Percentiles rank a stretch among this genome's conserved stretches.
phyloP scores from a whole-genome alignment of 1,140 invertebrate genomes.

The Pomacea maculata region DNA sequence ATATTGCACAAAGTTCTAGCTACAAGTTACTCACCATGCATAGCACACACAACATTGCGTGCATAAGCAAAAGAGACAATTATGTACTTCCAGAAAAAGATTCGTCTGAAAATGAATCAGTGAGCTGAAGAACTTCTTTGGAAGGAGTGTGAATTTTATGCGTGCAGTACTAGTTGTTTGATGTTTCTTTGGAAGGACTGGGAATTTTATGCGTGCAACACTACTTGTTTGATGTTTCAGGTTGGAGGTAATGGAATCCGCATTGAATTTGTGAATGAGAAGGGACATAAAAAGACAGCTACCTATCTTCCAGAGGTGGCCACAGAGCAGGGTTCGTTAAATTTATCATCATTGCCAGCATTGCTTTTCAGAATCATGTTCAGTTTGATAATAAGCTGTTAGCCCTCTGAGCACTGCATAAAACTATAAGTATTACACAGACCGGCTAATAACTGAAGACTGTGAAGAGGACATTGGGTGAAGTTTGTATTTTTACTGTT shows the following conservation, averaged over 20 bases:
- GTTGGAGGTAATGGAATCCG: slow-evolving; percentile 96
- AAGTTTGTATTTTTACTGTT: too few relatives aligned
- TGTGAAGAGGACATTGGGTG: too few relatives aligned
- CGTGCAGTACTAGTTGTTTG: not conserved
- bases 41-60: too few relatives aligned
- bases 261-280: slow-evolving; percentile 96
- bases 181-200: not conserved
- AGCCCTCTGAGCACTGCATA: not conserved
- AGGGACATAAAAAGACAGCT: slow-evolving; percentile 92
- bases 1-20: too few relatives aligned
- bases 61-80: too few relatives aligned
- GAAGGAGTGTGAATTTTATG: too few relatives aligned
- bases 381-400: not conserved
- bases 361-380: not conserved
- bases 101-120: too few relatives aligned
- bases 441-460: too few relatives aligned
- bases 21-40: too few relatives aligned
- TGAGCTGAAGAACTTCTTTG: too few relatives aligned
- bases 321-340: slow-evolving; percentile 87
- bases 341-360: not conserved
- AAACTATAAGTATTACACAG: too few relatives aligned
- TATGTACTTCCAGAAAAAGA: too few relatives aligned
- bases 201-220: not conserved
- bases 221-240: slow-evolving; percentile 44
- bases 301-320: slow-evolving; percentile 98